Percentiles rank a stretch among this genome's conserved stretches.
phyloP scores from a whole-genome alignment of 2,113 vertebrate genomes.

The Centropus bengalensis region DNA sequence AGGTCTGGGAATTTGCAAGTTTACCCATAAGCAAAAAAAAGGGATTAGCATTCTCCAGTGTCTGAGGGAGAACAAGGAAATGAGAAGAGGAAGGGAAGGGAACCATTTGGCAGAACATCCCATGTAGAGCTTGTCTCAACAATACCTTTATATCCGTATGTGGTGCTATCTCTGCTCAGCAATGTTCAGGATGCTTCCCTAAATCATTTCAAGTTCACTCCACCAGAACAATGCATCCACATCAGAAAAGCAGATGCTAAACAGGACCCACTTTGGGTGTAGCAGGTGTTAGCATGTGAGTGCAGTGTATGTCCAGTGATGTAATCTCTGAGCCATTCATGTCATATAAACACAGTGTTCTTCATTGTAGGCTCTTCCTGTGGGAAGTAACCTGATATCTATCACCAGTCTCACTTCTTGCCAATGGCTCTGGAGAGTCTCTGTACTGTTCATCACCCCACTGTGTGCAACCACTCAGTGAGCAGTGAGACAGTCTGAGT shows the following conservation, averaged over 20 bases:
- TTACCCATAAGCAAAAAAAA: not conserved
- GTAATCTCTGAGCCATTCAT: not conserved
- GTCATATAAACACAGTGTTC: constrained; percentile 28
- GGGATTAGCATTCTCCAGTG: not conserved
- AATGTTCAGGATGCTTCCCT: constrained; percentile 10
- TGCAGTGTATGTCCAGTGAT: not conserved
- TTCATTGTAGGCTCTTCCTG: constrained; percentile 25
- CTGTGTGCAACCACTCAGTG: not conserved
- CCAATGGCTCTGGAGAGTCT: not conserved
- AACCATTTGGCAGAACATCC: constrained; percentile 53
- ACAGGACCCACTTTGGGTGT: not conserved
- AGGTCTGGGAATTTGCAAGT: not conserved
- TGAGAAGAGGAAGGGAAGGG: constrained; percentile 64
- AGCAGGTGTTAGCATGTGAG: not conserved
- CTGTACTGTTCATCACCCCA: constrained; percentile 12
- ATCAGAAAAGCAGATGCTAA: constrained; percentile 42
- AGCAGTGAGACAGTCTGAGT: not conserved
- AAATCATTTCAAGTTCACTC: not conserved
- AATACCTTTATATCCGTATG: constrained; percentile 10
- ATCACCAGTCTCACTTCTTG: not conserved
- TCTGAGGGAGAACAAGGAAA: constrained; percentile 59
- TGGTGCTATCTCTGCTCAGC: constrained; percentile 51
- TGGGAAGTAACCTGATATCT: not conserved
- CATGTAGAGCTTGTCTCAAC: not conserved
- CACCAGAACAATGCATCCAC: constrained; percentile 34